These are phyloP conservation scores for Botia almorhae DNA, from an alignment of 2,797 vertebrate species.

Conservation along the genomic window DNA sequence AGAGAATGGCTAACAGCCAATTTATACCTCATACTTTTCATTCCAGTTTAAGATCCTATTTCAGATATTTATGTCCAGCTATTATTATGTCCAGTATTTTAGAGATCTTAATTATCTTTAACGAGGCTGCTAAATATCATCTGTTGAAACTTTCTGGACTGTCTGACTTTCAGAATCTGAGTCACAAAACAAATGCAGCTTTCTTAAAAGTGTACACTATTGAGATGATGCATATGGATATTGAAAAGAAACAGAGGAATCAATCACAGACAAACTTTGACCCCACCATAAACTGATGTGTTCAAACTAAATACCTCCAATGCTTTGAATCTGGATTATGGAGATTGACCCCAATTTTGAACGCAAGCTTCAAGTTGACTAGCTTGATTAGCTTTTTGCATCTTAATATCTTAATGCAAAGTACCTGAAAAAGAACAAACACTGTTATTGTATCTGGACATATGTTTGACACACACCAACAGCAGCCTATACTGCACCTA, in stretches of 20 bases:
- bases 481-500: not conserved
- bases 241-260: not conserved
- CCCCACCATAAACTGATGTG: not conserved
- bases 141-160: not conserved
- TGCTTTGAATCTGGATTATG: not conserved
- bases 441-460: not conserved
- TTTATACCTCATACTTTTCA: not conserved
- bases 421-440: not conserved
- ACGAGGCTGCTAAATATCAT: not conserved
- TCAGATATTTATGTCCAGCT: too few relatives aligned
- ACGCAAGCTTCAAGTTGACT: constrained; percentile 5
- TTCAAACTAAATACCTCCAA: not conserved
- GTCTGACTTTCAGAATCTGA: not conserved
- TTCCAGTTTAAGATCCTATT: not conserved
- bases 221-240: constrained; percentile 6
- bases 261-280: not conserved
- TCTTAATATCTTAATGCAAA: not conserved
- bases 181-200: constrained; percentile 2
- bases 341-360: not conserved
- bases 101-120: not conserved
- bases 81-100: too few relatives aligned
- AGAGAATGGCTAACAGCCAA: not conserved
- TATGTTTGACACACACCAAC: not conserved
- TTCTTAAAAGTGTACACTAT: not conserved
- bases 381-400: not conserved